Evolutionary conservation across 2,797 vertebrate species (phyloP).

Genomic region (Melanotaenia nigrans): DNA sequence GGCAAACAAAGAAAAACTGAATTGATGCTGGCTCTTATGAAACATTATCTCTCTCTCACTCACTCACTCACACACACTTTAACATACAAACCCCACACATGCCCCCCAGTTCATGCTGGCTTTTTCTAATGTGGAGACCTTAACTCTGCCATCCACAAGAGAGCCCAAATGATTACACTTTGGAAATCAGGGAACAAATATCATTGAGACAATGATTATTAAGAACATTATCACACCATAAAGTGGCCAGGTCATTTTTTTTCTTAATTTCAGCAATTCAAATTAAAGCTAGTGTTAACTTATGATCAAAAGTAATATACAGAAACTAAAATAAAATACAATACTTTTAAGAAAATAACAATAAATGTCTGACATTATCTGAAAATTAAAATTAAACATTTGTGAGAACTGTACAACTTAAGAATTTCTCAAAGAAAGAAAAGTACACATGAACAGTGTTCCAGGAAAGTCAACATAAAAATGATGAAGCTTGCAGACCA

Average conservation of each 20-base stretch:
- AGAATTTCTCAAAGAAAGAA: constrained; percentile 76
- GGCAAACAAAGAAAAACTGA: constrained; percentile 61
- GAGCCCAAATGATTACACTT: constrained; percentile 83
- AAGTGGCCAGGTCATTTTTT: constrained; percentile 84
- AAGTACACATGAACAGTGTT: constrained; percentile 75
- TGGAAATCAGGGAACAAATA: constrained; percentile 81
- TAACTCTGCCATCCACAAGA: constrained; percentile 69
- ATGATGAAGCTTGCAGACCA: constrained; percentile 78
- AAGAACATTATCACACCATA: constrained; percentile 82
- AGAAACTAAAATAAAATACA: constrained; percentile 91
- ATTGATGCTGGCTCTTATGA: constrained; percentile 83
- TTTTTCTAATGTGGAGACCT: constrained; percentile 75
- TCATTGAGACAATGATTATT: constrained; percentile 79
- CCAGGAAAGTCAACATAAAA: constrained; percentile 77
- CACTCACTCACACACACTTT: constrained; percentile 44
- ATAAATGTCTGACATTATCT: constrained; percentile 89
- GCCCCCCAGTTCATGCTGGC: constrained; percentile 77
- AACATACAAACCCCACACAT: constrained; percentile 54
- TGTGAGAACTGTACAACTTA: constrained; percentile 83
- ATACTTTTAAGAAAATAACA: constrained; percentile 85
- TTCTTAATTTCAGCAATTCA: constrained; percentile 83
- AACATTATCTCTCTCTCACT: constrained; percentile 33
- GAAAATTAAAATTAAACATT: constrained; percentile 83
- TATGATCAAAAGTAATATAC: constrained; percentile 90
- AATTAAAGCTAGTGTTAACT: constrained; percentile 95